Conservation (phyloP, 1,140 invertebrate species). For the Drosophila kohkoa region DNA sequence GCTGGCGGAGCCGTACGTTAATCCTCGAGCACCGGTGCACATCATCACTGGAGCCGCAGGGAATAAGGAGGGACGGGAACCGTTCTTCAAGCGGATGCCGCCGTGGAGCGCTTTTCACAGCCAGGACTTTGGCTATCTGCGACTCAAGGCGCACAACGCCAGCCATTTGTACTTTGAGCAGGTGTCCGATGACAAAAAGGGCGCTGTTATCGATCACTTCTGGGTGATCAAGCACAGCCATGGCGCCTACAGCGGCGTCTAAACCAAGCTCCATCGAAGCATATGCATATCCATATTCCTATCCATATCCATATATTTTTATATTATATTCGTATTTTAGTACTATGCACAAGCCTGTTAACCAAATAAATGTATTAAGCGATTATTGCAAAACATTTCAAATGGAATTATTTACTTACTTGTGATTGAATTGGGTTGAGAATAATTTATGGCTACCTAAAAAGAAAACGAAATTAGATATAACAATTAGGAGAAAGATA, state of each 20-base stretch:
- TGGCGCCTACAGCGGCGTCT: conserved; percentile 62
- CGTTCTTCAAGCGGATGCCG: conserved; percentile 79
- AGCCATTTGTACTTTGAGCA: conserved; percentile 97
- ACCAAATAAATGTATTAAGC: conserved; percentile 8
- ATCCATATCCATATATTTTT: neutral
- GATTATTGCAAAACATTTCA: neutral
- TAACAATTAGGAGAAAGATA: too few relatives aligned
- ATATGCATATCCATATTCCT: neutral
- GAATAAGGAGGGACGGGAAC: conserved; percentile 88
- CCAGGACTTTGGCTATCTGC: conserved; percentile 95
- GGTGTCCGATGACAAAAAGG: conserved; percentile 93
- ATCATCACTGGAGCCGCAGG: conserved; percentile 97
- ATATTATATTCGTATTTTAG: neutral
- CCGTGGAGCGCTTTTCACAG: conserved; percentile 80
- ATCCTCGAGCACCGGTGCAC: conserved; percentile 96
- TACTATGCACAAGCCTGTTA: neutral
- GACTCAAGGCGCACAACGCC: conserved; percentile 91
- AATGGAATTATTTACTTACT: neutral
- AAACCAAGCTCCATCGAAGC: neutral
- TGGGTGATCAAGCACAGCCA: conserved; percentile 91
- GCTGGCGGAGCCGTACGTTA: conserved; percentile 90
- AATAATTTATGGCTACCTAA: too few relatives aligned
- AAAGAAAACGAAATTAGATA: too few relatives aligned
- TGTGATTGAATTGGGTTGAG: too few relatives aligned
- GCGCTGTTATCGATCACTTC: conserved; percentile 90